These are phyloP conservation scores for Pogonomyrmex californicus DNA, from an alignment of 1,140 invertebrate species.

Conservation along the genomic window DNA sequence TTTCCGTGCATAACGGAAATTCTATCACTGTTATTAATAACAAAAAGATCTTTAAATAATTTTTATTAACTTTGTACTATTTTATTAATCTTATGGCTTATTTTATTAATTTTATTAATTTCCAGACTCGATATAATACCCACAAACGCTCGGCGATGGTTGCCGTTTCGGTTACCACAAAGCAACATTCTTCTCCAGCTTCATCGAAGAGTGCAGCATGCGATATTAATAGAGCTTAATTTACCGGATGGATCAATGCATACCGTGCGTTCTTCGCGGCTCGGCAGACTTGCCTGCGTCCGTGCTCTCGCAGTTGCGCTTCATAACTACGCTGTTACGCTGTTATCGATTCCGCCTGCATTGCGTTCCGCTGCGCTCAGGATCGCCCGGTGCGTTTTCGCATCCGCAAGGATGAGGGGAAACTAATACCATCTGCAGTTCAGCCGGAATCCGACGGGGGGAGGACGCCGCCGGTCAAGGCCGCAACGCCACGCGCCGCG, in stretches of 20 bases:
- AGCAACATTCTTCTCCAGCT: slow-evolving; percentile 6
- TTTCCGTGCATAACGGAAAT: too few relatives aligned
- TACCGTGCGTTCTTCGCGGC: slow-evolving; percentile 45
- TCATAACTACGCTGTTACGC: slow-evolving; percentile 25
- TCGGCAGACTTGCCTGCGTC: slow-evolving; percentile 24
- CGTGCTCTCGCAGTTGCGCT: slow-evolving; percentile 29
- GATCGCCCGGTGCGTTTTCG: slow-evolving; percentile 34
- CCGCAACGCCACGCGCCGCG: slow-evolving; percentile 27
- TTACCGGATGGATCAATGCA: slow-evolving; percentile 57
- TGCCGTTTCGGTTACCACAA: not conserved
- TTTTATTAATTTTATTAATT: too few relatives aligned
- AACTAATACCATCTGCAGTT: slow-evolving; percentile 30
- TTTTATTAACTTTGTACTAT: not conserved
- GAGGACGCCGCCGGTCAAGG: slow-evolving; percentile 50
- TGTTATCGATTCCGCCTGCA: slow-evolving; percentile 45
- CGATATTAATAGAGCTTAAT: slow-evolving; percentile 64
- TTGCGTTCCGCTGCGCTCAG: slow-evolving; percentile 34
- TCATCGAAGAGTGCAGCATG: not conserved
- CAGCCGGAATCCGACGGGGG: slow-evolving; percentile 27
- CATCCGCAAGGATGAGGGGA: slow-evolving; percentile 22
- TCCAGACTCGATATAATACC: not conserved
- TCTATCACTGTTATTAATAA: not conserved
- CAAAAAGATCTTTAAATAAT: not conserved
- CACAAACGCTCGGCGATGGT: not conserved
- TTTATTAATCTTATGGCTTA: too few relatives aligned